A percentile compares a stretch with the other conserved stretches of the same genome.
phyloP scores from a whole-genome alignment of 1,140 invertebrate species.

The Eubasilissa regina region DNA sequence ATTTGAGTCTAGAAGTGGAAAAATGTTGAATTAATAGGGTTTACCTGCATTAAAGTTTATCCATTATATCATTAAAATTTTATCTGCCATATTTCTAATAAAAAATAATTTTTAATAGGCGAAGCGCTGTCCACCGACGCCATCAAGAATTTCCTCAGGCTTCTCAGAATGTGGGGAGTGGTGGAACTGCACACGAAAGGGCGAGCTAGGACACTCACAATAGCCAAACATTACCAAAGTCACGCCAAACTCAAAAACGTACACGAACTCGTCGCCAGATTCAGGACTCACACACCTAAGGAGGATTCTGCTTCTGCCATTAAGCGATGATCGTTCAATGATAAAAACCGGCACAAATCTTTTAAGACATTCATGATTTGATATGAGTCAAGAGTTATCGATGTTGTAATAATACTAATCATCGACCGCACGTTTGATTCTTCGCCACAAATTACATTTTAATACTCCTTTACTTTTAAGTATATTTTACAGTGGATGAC shows the following conservation, averaged over 20 bases:
- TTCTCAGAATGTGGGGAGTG: constrained; percentile 84
- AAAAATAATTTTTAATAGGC: constrained; percentile 71
- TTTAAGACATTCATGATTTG: neutral
- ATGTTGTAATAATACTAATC: neutral
- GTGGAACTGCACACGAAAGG: constrained; percentile 80
- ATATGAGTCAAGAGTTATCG: neutral
- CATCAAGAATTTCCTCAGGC: constrained; percentile 85
- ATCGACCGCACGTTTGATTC: neutral
- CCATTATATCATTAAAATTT: neutral
- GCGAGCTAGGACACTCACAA: constrained; percentile 47
- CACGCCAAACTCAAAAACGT: constrained; percentile 41
- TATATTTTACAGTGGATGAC: neutral
- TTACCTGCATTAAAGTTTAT: too few species aligned
- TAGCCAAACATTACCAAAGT: constrained; percentile 46
- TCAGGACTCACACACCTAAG: neutral
- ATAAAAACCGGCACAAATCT: neutral
- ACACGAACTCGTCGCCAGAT: constrained; percentile 25
- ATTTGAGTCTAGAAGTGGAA: too few species aligned
- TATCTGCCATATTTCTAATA: constrained; percentile 3
- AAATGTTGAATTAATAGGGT: too few species aligned
- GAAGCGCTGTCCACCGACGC: constrained; percentile 88
- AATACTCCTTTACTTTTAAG: neutral
- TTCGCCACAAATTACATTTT: neutral
- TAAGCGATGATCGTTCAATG: constrained; percentile 11
- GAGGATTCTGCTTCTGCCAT: neutral